These are phyloP conservation scores for Furnarius figulus DNA, from an alignment of 2,113 vertebrate genomes.

Conservation along the genomic window DNA sequence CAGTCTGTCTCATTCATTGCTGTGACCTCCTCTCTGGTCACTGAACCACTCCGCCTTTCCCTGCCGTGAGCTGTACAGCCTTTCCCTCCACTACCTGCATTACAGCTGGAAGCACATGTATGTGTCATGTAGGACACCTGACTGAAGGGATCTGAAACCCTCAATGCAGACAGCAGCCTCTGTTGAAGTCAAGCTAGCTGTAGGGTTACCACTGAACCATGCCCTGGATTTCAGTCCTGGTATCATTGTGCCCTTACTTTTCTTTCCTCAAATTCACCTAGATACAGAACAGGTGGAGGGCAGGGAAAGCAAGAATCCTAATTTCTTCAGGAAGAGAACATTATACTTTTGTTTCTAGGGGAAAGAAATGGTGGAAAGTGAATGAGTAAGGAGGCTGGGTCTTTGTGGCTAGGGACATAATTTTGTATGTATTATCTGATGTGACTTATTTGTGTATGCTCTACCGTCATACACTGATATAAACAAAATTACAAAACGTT, in stretches of 20 bases:
- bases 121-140: rapidly evolving
- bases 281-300: background rate
- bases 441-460: background rate
- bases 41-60: background rate
- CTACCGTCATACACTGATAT: background rate
- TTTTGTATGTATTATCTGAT: background rate
- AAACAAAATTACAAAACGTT: background rate
- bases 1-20: background rate
- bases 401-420: background rate
- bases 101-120: rapidly evolving
- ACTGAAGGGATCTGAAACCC: background rate
- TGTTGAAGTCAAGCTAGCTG: background rate
- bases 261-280: background rate
- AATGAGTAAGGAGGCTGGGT: background rate
- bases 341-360: background rate
- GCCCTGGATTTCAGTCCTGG: background rate
- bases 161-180: background rate
- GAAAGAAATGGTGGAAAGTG: background rate
- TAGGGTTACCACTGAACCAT: background rate
- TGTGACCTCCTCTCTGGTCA: background rate
- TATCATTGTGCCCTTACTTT: background rate
- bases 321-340: background rate
- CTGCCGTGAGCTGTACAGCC: background rate
- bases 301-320: background rate
- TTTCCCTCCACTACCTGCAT: background rate